Base-by-base conservation (phyloP, 2,797 vertebrate genomes). In the Tachyglossus aculeatus region DNA sequence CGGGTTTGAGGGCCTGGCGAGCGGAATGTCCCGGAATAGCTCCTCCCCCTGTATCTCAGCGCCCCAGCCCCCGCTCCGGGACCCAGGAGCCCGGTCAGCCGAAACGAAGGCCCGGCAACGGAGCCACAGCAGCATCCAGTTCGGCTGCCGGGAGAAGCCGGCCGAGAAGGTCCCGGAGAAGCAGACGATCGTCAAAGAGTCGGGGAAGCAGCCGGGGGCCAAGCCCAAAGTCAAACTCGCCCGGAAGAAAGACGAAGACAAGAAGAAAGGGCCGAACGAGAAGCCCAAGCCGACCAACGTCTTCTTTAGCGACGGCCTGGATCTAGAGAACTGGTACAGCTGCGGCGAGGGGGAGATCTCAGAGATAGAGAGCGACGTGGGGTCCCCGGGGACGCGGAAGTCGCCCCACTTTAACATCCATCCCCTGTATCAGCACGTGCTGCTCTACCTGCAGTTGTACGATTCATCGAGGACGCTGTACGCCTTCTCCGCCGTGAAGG, bases 321-420 rank as follows among this genome's bases (percentile, higher is more conserved):
- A 99, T 86, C 92, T 99, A 68, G 98, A 99, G 86, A 99, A 99
- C 80, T 99, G 98, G 98, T 99, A 99, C 81, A 99, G 98, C 88
- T 99, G 98, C 67, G 98, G 98, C 38, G 98, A 99, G 78, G 98
- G 98, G 1, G 98, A 99, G 81, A 97, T 99, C 51, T 99, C 98
- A 4, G 98, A 99, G 91, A 99, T 99, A 25, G 98, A 99, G 83
- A 99, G 98, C 64, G 97, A 99, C 62, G 86, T 94, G 2, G 97
- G 96, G 6, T 99, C 98, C 4, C 98, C 98, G 19, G 93, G 94
- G 9, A 93, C 94, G 24, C 84, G 85, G 22, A 93, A 94, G 47
- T 93, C 94, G 5, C 90, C 96, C n/a, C 93, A 82, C 59, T 97
- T 98, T 63, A 97, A 98, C 80, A 95, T 99, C 84, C 98, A 99